These are phyloP conservation scores for Haliclystus octoradiatus DNA, from an alignment of 30 jellyfish, hydroid and myxozoan genomes.

Conservation along the genomic window DNA sequence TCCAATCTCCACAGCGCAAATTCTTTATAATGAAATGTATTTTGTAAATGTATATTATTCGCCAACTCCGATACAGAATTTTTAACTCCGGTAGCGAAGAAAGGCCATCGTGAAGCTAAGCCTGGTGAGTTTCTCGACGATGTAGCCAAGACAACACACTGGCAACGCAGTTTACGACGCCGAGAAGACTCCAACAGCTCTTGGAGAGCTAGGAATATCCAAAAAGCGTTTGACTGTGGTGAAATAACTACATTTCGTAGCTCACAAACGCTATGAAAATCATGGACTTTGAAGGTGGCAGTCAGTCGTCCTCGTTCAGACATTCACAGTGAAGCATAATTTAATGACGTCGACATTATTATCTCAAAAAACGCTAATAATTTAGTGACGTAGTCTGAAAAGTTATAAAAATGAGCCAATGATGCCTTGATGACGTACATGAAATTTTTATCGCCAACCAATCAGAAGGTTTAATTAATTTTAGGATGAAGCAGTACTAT, in stretches of 20 bases:
- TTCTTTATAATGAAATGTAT: no score
- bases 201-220: background rate
- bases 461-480: no score
- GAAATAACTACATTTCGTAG: background rate
- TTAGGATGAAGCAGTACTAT: no score
- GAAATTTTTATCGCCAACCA: background rate
- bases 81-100: background rate
- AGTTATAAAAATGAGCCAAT: no score
- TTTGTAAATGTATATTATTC: no score
- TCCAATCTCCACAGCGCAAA: no score
- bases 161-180: background rate
- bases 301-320: background rate
- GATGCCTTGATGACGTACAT: no score
- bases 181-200: background rate
- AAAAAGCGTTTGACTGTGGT: background rate
- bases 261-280: background rate
- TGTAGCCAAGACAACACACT: background rate
- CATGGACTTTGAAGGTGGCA: background rate
- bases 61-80: background rate
- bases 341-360: constrained; percentile 1
- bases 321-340: background rate
- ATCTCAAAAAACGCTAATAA: no score
- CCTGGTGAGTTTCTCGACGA: constrained; percentile 2
- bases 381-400: no score
- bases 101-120: background rate